Base-by-base conservation (phyloP, 2,113 vertebrate genomes). In the Riparia riparia region DNA sequence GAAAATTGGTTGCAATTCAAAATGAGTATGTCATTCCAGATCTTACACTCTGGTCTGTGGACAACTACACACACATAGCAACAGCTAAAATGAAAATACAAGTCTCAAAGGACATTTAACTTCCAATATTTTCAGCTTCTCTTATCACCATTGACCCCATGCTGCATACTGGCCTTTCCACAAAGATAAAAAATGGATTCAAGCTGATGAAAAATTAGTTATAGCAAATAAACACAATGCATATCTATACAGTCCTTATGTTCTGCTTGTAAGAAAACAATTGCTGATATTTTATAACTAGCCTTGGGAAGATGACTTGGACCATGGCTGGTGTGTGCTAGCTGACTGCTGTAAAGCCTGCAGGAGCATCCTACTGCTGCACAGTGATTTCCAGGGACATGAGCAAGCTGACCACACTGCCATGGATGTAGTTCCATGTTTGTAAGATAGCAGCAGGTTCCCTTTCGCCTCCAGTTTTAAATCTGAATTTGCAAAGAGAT, bases 1-100 rank as follows among this genome's bases (percentile, higher is more conserved):
- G 79, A 88, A 74, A 90, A 93, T 71, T 94, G 88, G 68, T 93
- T 80, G 37, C 44, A 71, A 88, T 86, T 92, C 95, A 94, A 88
- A 88, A 93, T 16, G 12, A 77, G 7, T 90, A 57, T 90, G 69
- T 93, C 87, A 93, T 90, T 61, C 72, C 68, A 89, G 54, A 89
- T 89, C 72, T 93, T 76, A 78, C 85, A 84, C 85, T 69, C 71
- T 29, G 10, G 84, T 96, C 64, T 80, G 49, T 12, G 45, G 76
- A 90, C 72, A 95, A 49, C 68, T 82, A 96, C 90, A 86, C 47
- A 51, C 0, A 2, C 64, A 80, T 15, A 89, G 80, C 56, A 90
- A 94, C 64, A 92, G 79, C 56, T 94, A 69, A 96, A 93, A 92
- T 71, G 56, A 93, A 94, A 95, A 90, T 65, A 2, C 17, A 70